These are phyloP conservation scores for Lucifuga dentata DNA, from an alignment of 2,113 vertebrate genomes.

Conservation along the genomic window DNA sequence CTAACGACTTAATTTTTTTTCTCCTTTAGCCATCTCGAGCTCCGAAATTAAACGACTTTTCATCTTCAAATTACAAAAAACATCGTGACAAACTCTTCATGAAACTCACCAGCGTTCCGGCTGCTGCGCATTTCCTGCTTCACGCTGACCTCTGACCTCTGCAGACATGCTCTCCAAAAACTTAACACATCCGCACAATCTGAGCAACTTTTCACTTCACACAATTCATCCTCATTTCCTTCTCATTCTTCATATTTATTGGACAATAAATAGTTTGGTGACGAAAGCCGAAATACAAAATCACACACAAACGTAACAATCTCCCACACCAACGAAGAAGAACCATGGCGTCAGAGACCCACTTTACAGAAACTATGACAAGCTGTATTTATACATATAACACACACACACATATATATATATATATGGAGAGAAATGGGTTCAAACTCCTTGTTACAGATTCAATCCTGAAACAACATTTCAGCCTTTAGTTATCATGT, in stretches of 20 bases:
- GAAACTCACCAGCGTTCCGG: too few relatives aligned
- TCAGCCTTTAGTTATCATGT: not conserved
- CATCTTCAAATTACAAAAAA: too few relatives aligned
- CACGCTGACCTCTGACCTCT: too few relatives aligned
- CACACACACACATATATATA: conserved; percentile 3
- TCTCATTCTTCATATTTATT: conserved; percentile 47
- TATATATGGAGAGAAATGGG: not conserved
- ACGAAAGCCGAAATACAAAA: conserved; percentile 52
- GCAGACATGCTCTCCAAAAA: too few relatives aligned
- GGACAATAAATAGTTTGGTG: conserved; percentile 50
- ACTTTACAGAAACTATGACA: conserved; percentile 4
- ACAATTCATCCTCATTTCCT: not conserved
- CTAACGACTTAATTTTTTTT: too few relatives aligned
- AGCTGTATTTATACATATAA: conserved; percentile 37
- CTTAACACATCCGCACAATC: too few relatives aligned
- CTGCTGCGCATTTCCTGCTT: too few relatives aligned
- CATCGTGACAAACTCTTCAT: too few relatives aligned
- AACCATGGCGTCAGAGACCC: not conserved
- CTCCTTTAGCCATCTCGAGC: too few relatives aligned
- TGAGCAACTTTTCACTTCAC: not conserved
- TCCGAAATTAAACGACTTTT: too few relatives aligned
- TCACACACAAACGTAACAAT: conserved; percentile 28
- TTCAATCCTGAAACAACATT: not conserved
- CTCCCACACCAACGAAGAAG: conserved; percentile 3
- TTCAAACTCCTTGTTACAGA: not conserved